These are phyloP conservation scores for Fabriciana adippe DNA, from an alignment of 2,888 invertebrate genomes.

Conservation along the genomic window DNA sequence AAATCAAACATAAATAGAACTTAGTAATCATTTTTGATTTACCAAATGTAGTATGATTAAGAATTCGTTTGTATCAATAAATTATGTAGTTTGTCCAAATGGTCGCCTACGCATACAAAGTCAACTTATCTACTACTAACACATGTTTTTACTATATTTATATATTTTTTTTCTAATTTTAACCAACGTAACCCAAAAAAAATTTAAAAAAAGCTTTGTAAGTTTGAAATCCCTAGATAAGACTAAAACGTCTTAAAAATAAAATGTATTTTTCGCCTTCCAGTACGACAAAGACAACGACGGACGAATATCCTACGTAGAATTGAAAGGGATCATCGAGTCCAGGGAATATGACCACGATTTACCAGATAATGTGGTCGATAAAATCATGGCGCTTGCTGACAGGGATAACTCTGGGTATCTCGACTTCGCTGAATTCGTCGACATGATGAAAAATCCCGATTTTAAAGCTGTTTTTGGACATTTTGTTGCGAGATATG, in stretches of 20 bases:
- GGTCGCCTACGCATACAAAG: constrained; percentile 4
- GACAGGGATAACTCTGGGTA: constrained; percentile 85
- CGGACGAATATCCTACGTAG: constrained; percentile 85
- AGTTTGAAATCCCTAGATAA: neutral
- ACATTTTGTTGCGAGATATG: constrained; percentile 84
- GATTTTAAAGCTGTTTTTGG: constrained; percentile 85
- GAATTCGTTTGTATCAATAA: neutral
- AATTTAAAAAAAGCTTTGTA: no score
- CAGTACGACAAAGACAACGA: constrained; percentile 88
- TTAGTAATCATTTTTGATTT: neutral
- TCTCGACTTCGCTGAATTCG: constrained; percentile 88
- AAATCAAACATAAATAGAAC: neutral
- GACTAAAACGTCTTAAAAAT: neutral
- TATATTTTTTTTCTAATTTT: neutral
- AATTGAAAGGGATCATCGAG: constrained; percentile 84
- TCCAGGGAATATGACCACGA: constrained; percentile 85
- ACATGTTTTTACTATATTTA: neutral
- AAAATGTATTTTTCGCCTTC: constrained; percentile 44
- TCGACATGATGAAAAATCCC: constrained; percentile 85
- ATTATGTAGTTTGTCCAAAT: neutral
- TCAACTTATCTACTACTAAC: neutral
- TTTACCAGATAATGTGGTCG: constrained; percentile 85
- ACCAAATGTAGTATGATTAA: neutral
- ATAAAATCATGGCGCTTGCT: constrained; percentile 85
- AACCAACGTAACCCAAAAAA: no score